phyloP scores from a whole-genome alignment of 2,888 invertebrate species.

The Sinhomidia bicolor region DNA sequence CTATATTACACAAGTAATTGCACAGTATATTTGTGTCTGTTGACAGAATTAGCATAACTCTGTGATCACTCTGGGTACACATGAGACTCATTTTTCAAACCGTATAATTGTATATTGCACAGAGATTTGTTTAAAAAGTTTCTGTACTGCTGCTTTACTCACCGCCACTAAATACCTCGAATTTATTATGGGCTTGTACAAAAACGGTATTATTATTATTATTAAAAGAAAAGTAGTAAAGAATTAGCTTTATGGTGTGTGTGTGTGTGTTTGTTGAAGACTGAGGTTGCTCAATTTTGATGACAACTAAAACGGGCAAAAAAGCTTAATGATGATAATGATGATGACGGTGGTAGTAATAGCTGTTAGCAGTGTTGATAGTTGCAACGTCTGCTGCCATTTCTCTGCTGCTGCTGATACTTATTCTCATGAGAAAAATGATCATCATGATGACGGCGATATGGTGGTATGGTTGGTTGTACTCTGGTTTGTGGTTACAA shows the following conservation, averaged over 20 bases:
- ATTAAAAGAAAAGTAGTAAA: background rate
- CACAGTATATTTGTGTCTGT: constrained; percentile 64
- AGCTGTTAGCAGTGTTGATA: constrained; percentile 65
- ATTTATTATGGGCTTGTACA: constrained; percentile 21
- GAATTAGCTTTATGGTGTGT: background rate
- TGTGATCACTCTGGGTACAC: constrained; percentile 71
- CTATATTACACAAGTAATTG: constrained; percentile 69
- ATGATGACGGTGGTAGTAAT: constrained; percentile 48
- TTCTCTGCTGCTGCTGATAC: background rate
- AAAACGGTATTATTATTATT: no score
- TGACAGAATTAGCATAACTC: constrained; percentile 79
- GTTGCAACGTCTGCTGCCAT: constrained; percentile 36
- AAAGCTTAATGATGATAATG: constrained; percentile 63
- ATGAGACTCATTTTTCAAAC: constrained; percentile 77
- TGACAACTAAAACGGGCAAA: constrained; percentile 59
- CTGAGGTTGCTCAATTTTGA: constrained; percentile 57
- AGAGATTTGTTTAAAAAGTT: constrained; percentile 45
- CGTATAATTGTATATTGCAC: constrained; percentile 61
- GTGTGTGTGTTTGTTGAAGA: no score
- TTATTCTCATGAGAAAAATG: constrained; percentile 41
- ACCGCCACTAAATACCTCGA: constrained; percentile 22
- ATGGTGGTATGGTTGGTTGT: constrained; percentile 55
- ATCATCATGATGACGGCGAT: constrained; percentile 21
- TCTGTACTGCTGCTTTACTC: background rate
- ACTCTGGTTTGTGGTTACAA: constrained; percentile 73